Conservation (phyloP, 1,140 invertebrate genomes). For the Cryptotermes secundus region DNA sequence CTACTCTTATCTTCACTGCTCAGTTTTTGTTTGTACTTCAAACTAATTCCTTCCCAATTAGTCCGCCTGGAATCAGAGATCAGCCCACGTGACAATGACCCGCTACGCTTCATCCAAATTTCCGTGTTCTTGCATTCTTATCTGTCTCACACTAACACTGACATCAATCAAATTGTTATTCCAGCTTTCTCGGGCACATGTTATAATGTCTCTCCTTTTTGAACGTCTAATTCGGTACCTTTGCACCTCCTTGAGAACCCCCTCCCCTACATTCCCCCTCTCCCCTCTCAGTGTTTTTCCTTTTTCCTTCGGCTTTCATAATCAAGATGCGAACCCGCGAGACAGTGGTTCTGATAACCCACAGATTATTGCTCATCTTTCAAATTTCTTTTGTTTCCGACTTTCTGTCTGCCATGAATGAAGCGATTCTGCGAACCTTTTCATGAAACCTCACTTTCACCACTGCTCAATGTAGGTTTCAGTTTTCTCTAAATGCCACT, state of each 20-base stretch:
- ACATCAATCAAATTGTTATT: background rate
- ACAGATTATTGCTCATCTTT: slow-evolving; percentile 18
- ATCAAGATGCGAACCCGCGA: background rate
- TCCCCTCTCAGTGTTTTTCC: background rate
- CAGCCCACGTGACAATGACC: background rate
- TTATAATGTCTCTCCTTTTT: background rate
- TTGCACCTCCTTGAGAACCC: slow-evolving; percentile 1
- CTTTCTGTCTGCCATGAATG: background rate
- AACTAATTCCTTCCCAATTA: background rate
- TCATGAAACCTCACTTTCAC: background rate
- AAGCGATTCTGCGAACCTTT: background rate
- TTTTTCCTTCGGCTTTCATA: background rate
- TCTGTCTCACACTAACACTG: background rate
- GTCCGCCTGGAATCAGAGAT: background rate
- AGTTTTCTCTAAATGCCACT: background rate
- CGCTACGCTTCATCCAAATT: background rate
- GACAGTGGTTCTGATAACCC: background rate
- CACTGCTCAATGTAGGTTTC: background rate
- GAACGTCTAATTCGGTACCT: background rate
- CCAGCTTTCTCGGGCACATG: background rate
- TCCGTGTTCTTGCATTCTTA: background rate
- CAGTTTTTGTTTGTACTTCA: background rate
- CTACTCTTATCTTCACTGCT: background rate
- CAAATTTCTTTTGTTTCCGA: background rate
- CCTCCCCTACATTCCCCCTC: background rate